phyloP scores from a whole-genome alignment of 2,113 vertebrate species.

The Campylomormyrus tamandua region DNA sequence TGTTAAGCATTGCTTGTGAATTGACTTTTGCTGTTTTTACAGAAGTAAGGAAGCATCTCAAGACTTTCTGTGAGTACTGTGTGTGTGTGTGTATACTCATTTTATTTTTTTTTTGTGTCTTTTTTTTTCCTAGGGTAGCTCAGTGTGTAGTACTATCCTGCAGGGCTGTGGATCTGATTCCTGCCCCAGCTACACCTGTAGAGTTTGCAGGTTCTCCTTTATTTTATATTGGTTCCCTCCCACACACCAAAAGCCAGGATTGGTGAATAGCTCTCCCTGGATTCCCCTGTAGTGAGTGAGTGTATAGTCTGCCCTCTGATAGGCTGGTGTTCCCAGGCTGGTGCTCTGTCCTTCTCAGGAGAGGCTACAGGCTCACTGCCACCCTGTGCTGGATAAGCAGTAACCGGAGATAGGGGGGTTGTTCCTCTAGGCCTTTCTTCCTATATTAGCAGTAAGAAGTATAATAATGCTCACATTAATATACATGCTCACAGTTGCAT shows the following conservation, averaged over 20 bases:
- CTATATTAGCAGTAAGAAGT: neutral
- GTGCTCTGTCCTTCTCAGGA: neutral
- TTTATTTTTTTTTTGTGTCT: neutral
- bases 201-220: neutral
- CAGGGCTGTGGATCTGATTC: neutral
- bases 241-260: neutral
- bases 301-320: neutral
- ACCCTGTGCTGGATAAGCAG: neutral
- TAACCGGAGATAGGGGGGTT: neutral
- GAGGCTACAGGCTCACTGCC: neutral
- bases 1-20: neutral
- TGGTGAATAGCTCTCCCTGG: neutral
- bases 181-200: neutral
- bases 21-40: neutral
- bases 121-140: neutral
- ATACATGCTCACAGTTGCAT: neutral
- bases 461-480: neutral
- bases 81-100: neutral
- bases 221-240: neutral
- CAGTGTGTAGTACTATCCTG: neutral
- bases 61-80: neutral
- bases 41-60: neutral
- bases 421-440: neutral
- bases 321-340: neutral
- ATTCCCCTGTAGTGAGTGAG: neutral